A percentile compares a stretch with the other conserved stretches of the same genome.
Evolutionary conservation across 2,888 invertebrate species (phyloP).

Genomic region (Heteropelma amictum): DNA sequence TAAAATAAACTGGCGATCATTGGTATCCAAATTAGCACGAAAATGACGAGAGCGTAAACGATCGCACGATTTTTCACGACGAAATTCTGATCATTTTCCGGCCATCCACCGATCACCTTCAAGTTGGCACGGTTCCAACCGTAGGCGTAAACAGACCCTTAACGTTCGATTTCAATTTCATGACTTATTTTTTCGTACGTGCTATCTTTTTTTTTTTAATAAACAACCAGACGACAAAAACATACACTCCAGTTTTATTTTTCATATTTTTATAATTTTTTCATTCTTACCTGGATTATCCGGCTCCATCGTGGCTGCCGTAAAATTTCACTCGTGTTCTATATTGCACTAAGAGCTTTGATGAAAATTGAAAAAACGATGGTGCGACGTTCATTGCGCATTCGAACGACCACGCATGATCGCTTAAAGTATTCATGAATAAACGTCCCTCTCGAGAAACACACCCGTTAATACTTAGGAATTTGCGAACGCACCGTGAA

Average conservation of each 20-base stretch:
- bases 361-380: not conserved
- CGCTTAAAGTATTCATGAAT: conserved; percentile 13
- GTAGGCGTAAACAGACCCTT: conserved; percentile 48
- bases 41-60: conserved; percentile 14
- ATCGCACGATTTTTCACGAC: conserved; percentile 33
- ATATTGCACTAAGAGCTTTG: no score
- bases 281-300: not conserved
- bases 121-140: conserved; percentile 64
- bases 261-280: not conserved
- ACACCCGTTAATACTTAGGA: no score
- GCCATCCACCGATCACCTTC: conserved; percentile 64
- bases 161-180: not conserved
- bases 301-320: not conserved
- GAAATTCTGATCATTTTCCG: conserved; percentile 50
- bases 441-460: not conserved
- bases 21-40: conserved; percentile 42
- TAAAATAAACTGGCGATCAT: conserved; percentile 35
- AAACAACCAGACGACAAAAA: no score
- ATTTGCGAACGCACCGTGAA: no score
- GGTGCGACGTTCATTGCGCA: not conserved
- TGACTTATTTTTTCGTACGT: no score
- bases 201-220: no score
- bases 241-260: no score
- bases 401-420: not conserved
- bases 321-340: not conserved